Base-by-base conservation (phyloP, 2,797 vertebrate species). In the Chelon auratus region DNA sequence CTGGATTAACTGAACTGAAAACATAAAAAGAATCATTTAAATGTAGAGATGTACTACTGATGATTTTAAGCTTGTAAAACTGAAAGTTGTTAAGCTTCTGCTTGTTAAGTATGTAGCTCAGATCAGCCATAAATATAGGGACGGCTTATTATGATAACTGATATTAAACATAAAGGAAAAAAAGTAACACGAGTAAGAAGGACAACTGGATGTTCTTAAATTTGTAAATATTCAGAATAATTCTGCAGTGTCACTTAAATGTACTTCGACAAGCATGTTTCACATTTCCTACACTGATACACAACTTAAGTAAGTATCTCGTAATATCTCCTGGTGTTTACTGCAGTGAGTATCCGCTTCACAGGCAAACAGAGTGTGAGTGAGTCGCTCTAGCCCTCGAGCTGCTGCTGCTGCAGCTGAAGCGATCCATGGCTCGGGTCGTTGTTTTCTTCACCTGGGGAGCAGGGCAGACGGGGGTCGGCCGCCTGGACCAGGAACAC, bases 401-500 rank as follows among this genome's bases (percentile, higher is more conserved):
- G 83, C 88, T 95, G 94, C 81, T 54, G 81, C 80, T 91, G 81
- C 80, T 91, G 86, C 71, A 84, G 87, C 51, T 80, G 64, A 8
- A 87, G 71, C 0, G 81, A 86, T 70, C 96, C 96, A 0, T 94
- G 95, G 76, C 95, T 93, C 1, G 96, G 90, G 67, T 94, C 94
- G 39, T 60, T 66, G 54, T 87, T 57, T 2, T 68, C 69, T 0
- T 91, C 78, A 3, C 88, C 90, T 2, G 95, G 94, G 62, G 91
- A 84, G 3, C 97, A 98, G 40, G 95, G 95, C 79, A 97, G 92
- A 17, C 91, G 94, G 12, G 95, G 95, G 74, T 96, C 95, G 4
- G 94, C 94, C 18, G 93, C 93, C 92, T 97, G 95, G 68, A 98
- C 97, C 90, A 99, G 92, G 0, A 92, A 95, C 82, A 96, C 95